Base-by-base conservation (phyloP, 2,113 vertebrate genomes). In the Bothrops jararaca region DNA sequence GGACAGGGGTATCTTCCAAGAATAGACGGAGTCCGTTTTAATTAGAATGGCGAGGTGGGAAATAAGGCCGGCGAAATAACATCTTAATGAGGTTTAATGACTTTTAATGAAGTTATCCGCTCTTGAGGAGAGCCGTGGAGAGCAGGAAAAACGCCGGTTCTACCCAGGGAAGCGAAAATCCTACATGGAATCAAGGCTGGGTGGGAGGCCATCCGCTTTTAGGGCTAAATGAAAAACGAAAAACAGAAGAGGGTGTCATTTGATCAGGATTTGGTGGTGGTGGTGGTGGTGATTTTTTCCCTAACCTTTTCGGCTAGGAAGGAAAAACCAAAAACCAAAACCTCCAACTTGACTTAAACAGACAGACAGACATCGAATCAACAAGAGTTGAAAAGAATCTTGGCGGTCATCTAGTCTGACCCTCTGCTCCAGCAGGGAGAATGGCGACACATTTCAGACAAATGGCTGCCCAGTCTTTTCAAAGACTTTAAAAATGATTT, bases 1-100 rank as follows among this genome's bases (percentile, higher is more conserved):
- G 54, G 96, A 96, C 91, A 93, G 94, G 64, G 95, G 94, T 94
- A 93, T 92, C 96, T 95, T 95, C 97, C 97, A 96, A 98, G 88
- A 29, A 29, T 29, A 60, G 7, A 88, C 92, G 95, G 96, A 96
- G 97, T 96, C 90, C 89, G 97, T 97, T 98, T 98, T 98, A 98
- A 98, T 98, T 98, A 98, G 97, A 98, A 97, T 93, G 94, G 96
- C 97, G 97, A 97, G 96, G 96, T 93, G 95, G 97, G 97, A 96
- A 97, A 95, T 96, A 96, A 98, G 97, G 95, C 97, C 97, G 93
- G 97, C 91, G 96, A 97, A 96, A 96, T 98, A 98, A 98, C 97
- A 98, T 97, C 97, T 98, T 98, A 98, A 98, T 98, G 97, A 98
- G 98, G 96, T 97, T 98, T 98, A 98, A 98, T 98, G 97, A 98